These are phyloP conservation scores for Mionectes olivaceus DNA, from an alignment of 2,797 vertebrate species.

Conservation along the genomic window DNA sequence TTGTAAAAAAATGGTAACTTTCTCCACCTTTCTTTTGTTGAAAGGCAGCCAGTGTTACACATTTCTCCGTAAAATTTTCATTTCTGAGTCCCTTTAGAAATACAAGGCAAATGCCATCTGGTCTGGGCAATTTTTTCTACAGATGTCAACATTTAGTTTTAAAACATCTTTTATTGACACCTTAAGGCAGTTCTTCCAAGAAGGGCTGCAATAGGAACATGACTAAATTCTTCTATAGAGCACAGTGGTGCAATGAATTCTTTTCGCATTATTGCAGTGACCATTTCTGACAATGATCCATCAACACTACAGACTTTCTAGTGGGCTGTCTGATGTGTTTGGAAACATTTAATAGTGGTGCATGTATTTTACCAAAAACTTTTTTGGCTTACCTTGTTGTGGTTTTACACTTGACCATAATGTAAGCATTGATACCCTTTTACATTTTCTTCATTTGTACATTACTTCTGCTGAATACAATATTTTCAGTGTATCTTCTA, in stretches of 20 bases:
- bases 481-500: not conserved
- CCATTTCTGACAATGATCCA: not conserved
- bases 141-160: not conserved
- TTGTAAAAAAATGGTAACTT: not conserved
- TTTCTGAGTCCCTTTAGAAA: not conserved
- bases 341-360: not conserved
- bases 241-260: not conserved
- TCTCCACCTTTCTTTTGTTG: not conserved
- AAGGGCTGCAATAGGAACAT: not conserved
- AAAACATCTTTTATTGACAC: not conserved
- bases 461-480: not conserved
- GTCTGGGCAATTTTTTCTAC: not conserved
- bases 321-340: not conserved
- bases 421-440: not conserved
- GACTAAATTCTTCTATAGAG: not conserved
- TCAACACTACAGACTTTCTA: not conserved
- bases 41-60: not conserved
- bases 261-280: not conserved
- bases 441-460: not conserved
- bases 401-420: not conserved
- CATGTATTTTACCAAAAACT: not conserved
- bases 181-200: not conserved
- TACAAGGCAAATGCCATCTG: not conserved
- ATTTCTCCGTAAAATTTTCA: not conserved
- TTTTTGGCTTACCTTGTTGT: not conserved